These are phyloP conservation scores for Prolemur simus DNA, from an alignment of 2,113 vertebrate species.

Conservation along the genomic window DNA sequence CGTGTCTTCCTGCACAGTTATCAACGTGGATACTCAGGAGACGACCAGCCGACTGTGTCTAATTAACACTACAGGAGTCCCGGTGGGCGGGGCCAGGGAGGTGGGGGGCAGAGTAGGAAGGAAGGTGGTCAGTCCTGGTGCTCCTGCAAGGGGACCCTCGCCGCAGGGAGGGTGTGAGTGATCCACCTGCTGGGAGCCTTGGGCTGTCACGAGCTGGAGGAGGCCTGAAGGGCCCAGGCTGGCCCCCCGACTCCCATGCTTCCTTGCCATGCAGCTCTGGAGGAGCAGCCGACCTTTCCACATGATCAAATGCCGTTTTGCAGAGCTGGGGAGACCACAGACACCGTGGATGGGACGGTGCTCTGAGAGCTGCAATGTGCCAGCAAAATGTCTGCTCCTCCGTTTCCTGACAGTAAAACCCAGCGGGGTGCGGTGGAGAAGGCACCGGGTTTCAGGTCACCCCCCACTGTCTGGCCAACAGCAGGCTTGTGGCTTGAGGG, in stretches of 20 bases:
- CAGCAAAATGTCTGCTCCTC: neutral
- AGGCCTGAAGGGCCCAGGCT: neutral
- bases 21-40: fast-evolving
- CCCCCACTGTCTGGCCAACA: fast-evolving
- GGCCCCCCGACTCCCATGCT: fast-evolving
- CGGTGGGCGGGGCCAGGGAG: neutral
- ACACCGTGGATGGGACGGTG: fast-evolving
- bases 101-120: neutral
- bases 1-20: fast-evolving
- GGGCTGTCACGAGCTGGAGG: fast-evolving
- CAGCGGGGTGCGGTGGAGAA: fast-evolving
- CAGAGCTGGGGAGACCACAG: neutral
- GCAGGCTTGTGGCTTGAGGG: fast-evolving
- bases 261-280: neutral
- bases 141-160: fast-evolving
- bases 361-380: fast-evolving
- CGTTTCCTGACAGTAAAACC: fast-evolving
- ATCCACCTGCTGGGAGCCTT: fast-evolving
- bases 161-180: neutral
- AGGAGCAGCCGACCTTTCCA: too few relatives aligned
- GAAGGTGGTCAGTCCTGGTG: fast-evolving
- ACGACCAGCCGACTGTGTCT: neutral
- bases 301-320: neutral
- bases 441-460: neutral
- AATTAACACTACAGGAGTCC: neutral